A percentile compares a stretch with the other conserved stretches of the same genome.
Evolutionary conservation across 2,113 vertebrate genomes (phyloP).

Genomic region (Sciurus niger): DNA sequence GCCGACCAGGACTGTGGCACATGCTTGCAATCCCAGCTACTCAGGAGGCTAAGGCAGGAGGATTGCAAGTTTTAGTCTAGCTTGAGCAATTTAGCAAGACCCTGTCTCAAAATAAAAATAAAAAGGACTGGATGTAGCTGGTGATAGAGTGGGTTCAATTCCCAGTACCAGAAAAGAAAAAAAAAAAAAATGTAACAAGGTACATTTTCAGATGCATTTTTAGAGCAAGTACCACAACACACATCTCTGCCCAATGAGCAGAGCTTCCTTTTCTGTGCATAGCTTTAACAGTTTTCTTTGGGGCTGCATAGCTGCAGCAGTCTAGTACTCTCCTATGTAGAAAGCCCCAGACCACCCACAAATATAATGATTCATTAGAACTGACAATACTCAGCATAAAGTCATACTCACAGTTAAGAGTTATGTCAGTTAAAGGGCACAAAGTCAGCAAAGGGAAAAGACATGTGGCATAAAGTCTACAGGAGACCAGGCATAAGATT

Average conservation of each 20-base stretch:
- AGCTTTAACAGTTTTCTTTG: constrained; percentile 31
- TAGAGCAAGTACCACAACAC: neutral
- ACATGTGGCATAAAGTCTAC: neutral
- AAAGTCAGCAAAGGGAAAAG: constrained; percentile 43
- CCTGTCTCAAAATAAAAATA: no score
- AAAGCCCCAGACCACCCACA: neutral
- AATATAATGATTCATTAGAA: neutral
- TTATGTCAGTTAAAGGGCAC: neutral
- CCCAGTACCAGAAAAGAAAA: no score
- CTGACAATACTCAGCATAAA: neutral
- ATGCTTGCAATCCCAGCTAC: no score
- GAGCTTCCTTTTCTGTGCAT: neutral
- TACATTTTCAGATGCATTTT: neutral
- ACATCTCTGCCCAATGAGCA: neutral
- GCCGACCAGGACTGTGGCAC: no score
- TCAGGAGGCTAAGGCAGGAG: no score
- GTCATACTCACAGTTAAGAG: neutral
- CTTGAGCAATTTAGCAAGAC: no score
- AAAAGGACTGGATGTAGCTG: no score
- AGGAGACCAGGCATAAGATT: neutral
- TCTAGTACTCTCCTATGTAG: neutral
- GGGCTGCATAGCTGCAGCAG: neutral
- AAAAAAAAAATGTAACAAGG: no score
- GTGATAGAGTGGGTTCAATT: no score
- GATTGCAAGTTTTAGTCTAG: no score